Evolutionary conservation across 2,888 invertebrate genomes (phyloP), one percentile per base, ranked within the genome.

Genomic region (Dolomedes plantarius): DNA sequence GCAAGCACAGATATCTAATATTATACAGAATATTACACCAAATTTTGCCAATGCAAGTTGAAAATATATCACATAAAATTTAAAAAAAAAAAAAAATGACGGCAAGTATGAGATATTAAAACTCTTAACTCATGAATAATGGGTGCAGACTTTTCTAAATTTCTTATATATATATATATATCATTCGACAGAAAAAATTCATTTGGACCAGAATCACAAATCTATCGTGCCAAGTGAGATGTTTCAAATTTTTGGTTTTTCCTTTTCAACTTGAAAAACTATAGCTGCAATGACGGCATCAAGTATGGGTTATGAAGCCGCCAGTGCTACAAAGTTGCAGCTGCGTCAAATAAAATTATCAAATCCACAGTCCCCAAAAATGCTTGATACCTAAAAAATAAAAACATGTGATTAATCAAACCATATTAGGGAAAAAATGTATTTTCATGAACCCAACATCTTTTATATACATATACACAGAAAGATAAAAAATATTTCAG

Each of bases 231-330:
- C 75, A 69, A 73, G 65, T 56, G 71, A 75, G 75, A 75, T 75
- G 75, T 71, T 68, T 64, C 56, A 32, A 71, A 56, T 56, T 56
- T 56, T 56, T n/a, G 67, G 31, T 65, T 41, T 67, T 69, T 77
- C 75, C 81, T 46, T 77, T 77, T 78, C 67, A 68, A 56, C 56
- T 65, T 72, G 72, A 73, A 77, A 85, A 85, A 85, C 77, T 85
- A 85, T 36, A 74, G 83, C 83, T 85, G 83, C 83, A 85, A 77
- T 85, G 77, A 85, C 73, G 83, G 83, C 56, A 77, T 77, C 67
- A 77, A 78, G 72, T 56, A 73, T 72, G 72, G 77, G 67, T 68
- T 65, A 71, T 72, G 41, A 81, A 29, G 36, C 77, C 77, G 67
- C 39, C 73, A 75, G 28, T 75, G 77, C 83, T 77, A 85, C 65